Evolutionary conservation across 2,113 vertebrate genomes (phyloP), one percentile per base, ranked within the genome.

Genomic region (Agapornis roseicollis): DNA sequence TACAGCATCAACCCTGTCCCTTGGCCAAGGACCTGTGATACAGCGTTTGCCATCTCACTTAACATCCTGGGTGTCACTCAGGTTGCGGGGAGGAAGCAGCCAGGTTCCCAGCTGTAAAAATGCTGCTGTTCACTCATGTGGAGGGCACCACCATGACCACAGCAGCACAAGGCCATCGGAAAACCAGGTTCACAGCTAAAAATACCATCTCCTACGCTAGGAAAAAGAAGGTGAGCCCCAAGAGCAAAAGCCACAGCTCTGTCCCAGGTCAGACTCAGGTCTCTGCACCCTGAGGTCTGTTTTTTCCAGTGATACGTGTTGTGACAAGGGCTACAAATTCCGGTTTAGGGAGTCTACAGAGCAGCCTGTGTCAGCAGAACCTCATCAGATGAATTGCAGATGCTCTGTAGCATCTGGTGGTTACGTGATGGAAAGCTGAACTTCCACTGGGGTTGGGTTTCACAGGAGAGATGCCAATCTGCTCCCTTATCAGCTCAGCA

Each of bases 391-490:
- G 35, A 82, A 88, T 5, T 28, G 69, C 42, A 81, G 47, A 10
- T 27, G 22, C 23, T 27, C 81, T 81, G 86, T 9, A 13, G 64
- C 39, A 33, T 35, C 37, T 65, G 60, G 22, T 0, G 1, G 68
- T 91, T 95, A 65, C 61, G 83, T 90, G 65, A 77, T 37, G 85
- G 95, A 95, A 96, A 91, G 44, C 42, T 72, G 64, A 94, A 56
- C 47, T 58, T 76, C 60, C 80, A 65, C 77, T 81, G 13, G 3
- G 15, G 20, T 1, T 55, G 52, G 42, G 46, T 89, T 88, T 76
- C n/a, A 88, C 52, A 18, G 69, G 73, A 89, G 56, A 3, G 96
- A 92, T 87, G 80, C 61, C 1, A 3, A 87, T 76, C 88, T 76
- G 52, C 70, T 64, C 65, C 65, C 56, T 84, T 94, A 93, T 79